A percentile compares a stretch with the other conserved stretches of the same genome.
Conservation (phyloP, 2,888 invertebrate species). For the Volucella zonaria region DNA sequence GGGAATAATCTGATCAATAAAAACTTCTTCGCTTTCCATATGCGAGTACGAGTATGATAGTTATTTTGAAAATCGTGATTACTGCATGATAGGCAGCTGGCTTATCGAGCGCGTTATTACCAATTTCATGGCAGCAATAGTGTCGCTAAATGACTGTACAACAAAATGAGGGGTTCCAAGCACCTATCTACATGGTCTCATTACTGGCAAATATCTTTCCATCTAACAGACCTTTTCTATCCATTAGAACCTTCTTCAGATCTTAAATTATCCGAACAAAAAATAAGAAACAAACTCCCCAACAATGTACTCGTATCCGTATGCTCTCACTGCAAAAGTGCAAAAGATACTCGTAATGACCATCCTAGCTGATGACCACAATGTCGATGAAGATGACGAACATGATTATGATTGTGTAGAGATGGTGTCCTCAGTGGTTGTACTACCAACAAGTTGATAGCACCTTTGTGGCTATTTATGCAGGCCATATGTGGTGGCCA, state of each 20-base stretch:
- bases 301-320: neutral
- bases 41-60: neutral
- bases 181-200: constrained; percentile 18
- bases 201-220: constrained; percentile 37
- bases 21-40: neutral
- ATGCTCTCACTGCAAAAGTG: constrained; percentile 14
- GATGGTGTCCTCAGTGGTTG: constrained; percentile 61
- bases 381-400: constrained; percentile 25
- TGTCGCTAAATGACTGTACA: constrained; percentile 19
- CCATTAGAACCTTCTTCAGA: constrained; percentile 3
- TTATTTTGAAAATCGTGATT: constrained; percentile 15
- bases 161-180: constrained; percentile 23
- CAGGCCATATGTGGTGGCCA: constrained; percentile 46
- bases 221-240: neutral
- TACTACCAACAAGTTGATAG: constrained; percentile 69
- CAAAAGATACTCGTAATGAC: constrained; percentile 41
- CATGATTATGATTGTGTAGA: constrained; percentile 19
- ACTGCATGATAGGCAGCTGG: neutral
- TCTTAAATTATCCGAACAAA: constrained; percentile 23
- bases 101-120: constrained; percentile 8
- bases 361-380: constrained; percentile 43
- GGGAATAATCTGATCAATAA: too few species aligned
- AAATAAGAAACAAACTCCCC: constrained; percentile 5
- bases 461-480: constrained; percentile 64
- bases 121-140: neutral